Conservation (phyloP, 2,113 vertebrate species). For the Melierax canorus region DNA sequence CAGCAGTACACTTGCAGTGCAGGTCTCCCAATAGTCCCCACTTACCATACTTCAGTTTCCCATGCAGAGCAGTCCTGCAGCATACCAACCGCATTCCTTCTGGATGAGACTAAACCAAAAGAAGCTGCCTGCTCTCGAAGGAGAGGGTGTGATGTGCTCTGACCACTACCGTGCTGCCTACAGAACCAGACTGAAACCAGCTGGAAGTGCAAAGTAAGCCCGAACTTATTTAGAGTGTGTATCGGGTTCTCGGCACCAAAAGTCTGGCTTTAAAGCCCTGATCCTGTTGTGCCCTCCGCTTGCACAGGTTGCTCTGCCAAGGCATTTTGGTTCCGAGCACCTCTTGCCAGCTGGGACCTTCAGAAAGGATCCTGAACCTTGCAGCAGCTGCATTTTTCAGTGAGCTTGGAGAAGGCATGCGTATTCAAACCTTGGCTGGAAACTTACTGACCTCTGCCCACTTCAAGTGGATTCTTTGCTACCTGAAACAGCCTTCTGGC, state of each 20-base stretch:
- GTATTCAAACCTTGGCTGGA: not conserved
- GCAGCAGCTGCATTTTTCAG: not conserved
- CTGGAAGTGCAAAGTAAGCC: not conserved
- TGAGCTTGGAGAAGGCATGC: not conserved
- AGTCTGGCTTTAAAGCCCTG: not conserved
- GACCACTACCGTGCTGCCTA: not conserved
- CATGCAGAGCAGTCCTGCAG: not conserved
- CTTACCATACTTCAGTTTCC: not conserved
- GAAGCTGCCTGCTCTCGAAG: not conserved
- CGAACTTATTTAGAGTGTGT: fast-evolving
- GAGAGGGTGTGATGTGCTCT: not conserved
- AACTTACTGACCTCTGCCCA: not conserved
- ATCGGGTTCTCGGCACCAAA: not conserved
- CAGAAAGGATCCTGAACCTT: not conserved
- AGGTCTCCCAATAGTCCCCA: not conserved
- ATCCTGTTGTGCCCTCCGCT: not conserved
- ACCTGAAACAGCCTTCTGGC: not conserved
- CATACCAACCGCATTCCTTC: not conserved
- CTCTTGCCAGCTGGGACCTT: not conserved
- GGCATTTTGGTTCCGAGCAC: not conserved
- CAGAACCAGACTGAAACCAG: not conserved
- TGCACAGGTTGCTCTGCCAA: not conserved
- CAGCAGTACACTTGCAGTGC: fast-evolving
- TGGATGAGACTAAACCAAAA: not conserved
- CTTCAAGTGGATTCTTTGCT: not conserved